Evolutionary conservation across 2,888 invertebrate genomes (phyloP).

Genomic region (Eumerus sabulonum): DNA sequence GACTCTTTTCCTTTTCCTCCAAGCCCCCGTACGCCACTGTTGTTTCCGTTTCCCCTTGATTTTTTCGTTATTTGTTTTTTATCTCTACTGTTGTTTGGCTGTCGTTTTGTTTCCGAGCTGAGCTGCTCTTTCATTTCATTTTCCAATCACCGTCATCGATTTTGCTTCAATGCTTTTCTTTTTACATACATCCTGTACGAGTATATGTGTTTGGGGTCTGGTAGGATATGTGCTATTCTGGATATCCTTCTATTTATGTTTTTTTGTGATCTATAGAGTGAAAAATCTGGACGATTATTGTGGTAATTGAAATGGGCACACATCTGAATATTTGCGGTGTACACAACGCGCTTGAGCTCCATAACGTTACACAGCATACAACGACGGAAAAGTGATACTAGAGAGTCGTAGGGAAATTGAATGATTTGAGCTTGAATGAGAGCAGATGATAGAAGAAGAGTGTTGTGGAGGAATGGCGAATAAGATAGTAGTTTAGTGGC

Average conservation of each 20-base stretch:
- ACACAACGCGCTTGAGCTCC: constrained; percentile 16
- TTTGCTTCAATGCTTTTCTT: constrained; percentile 33
- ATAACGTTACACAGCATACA: background rate
- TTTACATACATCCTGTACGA: constrained; percentile 1
- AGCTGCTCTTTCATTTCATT: constrained; percentile 63
- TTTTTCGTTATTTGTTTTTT: constrained; percentile 3
- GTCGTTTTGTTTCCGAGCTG: constrained; percentile 50
- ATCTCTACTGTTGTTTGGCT: constrained; percentile 1
- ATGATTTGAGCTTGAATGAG: constrained; percentile 58
- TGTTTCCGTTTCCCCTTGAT: constrained; percentile 18
- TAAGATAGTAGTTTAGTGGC: too few species aligned
- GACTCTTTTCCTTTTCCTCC: constrained; percentile 23
- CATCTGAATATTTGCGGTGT: constrained; percentile 64
- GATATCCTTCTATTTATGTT: constrained; percentile 35
- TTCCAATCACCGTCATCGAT: constrained; percentile 66
- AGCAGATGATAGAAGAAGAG: constrained; percentile 6
- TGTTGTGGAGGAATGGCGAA: background rate
- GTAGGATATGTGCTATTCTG: constrained; percentile 31
- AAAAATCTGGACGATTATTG: constrained; percentile 69
- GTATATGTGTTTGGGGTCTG: constrained; percentile 3
- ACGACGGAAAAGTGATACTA: constrained; percentile 2
- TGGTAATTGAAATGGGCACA: constrained; percentile 67
- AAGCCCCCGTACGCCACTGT: background rate
- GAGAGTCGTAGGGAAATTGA: constrained; percentile 61
- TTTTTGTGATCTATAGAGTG: constrained; percentile 44